These are phyloP conservation scores for Drosophila lini DNA, from an alignment of 1,140 invertebrate species.

Conservation along the genomic window DNA sequence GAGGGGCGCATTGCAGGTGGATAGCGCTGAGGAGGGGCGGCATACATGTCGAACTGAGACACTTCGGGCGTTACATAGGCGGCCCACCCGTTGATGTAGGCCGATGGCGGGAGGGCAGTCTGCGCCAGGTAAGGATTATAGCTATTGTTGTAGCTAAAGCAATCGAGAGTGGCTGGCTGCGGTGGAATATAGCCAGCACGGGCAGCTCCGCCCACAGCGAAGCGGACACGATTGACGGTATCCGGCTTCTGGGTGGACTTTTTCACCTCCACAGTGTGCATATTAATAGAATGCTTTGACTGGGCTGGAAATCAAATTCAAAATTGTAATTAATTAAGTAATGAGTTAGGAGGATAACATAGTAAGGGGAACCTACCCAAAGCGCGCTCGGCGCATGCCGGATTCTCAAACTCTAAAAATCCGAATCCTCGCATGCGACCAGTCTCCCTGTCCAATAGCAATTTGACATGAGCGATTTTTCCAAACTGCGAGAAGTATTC, in stretches of 20 bases:
- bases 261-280: constrained; percentile 91
- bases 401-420: constrained; percentile 98
- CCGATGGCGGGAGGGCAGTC: constrained; percentile 57
- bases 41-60: constrained; percentile 3
- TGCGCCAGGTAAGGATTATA: constrained; percentile 61
- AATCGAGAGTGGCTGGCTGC: constrained; percentile 53
- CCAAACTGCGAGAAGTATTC: constrained; percentile 95
- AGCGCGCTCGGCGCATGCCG: constrained; percentile 79
- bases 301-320: constrained; percentile 85
- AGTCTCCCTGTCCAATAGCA: constrained; percentile 95
- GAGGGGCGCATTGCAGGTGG: neutral
- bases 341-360: neutral
- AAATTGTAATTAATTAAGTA: constrained; percentile 3
- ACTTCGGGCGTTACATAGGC: constrained; percentile 54
- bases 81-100: constrained; percentile 71
- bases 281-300: constrained; percentile 89
- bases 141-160: constrained; percentile 34
- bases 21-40: neutral
- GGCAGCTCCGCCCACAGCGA: constrained; percentile 52
- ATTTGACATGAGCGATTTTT: constrained; percentile 91
- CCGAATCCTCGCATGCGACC: constrained; percentile 97
- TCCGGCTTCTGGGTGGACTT: constrained; percentile 90
- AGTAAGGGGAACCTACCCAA: constrained; percentile 15
- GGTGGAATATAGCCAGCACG: constrained; percentile 62
- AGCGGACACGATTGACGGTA: constrained; percentile 80